Percentiles rank a stretch among this genome's conserved stretches.
Evolutionary conservation across 2,113 vertebrate species (phyloP).

Genomic region (Lycocorax pyrrhopterus): DNA sequence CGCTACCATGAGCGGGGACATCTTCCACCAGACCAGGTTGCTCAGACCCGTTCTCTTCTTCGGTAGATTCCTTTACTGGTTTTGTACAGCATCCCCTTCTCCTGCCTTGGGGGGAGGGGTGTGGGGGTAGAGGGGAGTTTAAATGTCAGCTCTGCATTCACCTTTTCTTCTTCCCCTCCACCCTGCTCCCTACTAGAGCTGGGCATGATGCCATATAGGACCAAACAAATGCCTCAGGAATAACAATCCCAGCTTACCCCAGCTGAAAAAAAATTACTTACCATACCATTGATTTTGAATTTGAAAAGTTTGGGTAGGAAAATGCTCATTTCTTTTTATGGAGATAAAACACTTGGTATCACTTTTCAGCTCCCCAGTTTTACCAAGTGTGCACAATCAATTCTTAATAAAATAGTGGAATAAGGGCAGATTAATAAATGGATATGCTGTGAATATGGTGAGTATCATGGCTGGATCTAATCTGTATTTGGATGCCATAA

Average conservation of each 20-base stretch:
- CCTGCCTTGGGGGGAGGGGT: fast-evolving
- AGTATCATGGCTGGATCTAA: background rate
- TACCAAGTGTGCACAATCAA: fast-evolving
- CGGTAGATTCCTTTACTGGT: background rate
- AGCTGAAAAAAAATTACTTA: background rate
- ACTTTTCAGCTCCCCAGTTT: background rate
- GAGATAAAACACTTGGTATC: background rate
- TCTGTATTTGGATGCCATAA: background rate
- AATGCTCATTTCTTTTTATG: background rate
- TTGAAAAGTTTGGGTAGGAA: background rate
- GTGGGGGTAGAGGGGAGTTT: background rate
- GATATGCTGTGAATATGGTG: background rate
- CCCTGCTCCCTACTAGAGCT: background rate
- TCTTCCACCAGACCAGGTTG: background rate
- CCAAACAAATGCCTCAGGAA: background rate
- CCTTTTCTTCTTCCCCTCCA: background rate
- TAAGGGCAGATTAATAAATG: background rate
- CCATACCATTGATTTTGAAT: background rate
- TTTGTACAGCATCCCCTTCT: background rate
- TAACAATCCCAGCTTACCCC: background rate
- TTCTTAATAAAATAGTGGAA: background rate
- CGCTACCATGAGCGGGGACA: background rate
- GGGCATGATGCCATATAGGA: background rate
- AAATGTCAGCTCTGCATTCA: background rate
- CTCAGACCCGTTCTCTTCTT: background rate